Base-by-base conservation (phyloP, 2,113 vertebrate genomes). In the Apteryx mantelli region DNA sequence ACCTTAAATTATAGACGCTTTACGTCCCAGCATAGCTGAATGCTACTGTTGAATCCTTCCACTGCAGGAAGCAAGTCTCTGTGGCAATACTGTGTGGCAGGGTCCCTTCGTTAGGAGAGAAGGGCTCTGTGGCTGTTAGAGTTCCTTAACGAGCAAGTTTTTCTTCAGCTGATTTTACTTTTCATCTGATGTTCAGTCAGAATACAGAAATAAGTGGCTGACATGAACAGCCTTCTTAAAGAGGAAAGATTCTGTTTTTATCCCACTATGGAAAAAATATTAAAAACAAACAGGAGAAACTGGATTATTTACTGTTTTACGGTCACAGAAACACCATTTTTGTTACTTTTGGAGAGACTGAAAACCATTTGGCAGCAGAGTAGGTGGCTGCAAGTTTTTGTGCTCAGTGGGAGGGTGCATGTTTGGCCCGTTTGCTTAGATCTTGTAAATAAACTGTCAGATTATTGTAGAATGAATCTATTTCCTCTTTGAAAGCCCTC, bases 381-480 rank as follows among this genome's bases (percentile, higher is more conserved):
- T 26, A 30, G 55, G 18, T 32, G 52, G 50, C 70, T 38, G 48
- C 24, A 38, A 25, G n/a, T 38, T 73, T 34, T 22, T 71, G 34
- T 73, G 36, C 36, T 38, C 36, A 38, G 36, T 38, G 36, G 36
- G 36, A 38, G 36, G 36, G 36, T 38, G 70, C 36, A 38, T 25
- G 13, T 36, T 73, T 73, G 36, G 52, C 46, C 50, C 26, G 22
- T 38, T 53, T 73, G 48, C 53, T 34, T 53, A 46, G 48, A 38
- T 52, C n/a, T 73, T 73, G 16, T 11, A 36, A 52, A 38, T 25
- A 52, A 25, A n/a, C 82, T 42, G 86, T 82, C 64, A 77, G 82
- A 69, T 79, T 48, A 87, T 89, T 85, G 60, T 92, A 82, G 68
- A 92, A 93, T 95, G 91, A 95, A 94, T 96, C 88, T 84, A 60